A percentile compares a stretch with the other conserved stretches of the same genome.
phyloP scores from a whole-genome alignment of 2,888 invertebrate genomes.

The Scrobipalpa atriplicella region DNA sequence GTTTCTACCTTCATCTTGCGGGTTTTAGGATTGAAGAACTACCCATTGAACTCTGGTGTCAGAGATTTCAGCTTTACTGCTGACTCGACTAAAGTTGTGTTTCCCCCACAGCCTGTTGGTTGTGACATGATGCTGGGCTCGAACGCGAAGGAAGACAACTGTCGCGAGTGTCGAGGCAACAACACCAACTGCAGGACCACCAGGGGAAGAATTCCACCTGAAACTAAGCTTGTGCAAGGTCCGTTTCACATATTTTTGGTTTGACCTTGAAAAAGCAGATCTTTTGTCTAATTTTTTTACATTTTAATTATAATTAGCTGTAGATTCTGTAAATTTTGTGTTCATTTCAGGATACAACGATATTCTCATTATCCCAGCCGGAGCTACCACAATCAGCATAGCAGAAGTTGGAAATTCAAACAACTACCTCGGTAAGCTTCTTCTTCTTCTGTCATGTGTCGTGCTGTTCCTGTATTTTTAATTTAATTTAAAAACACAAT shows the following conservation, averaged over 20 bases:
- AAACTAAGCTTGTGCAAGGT: constrained; percentile 88
- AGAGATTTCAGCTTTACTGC: no score
- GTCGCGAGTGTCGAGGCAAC: constrained; percentile 96
- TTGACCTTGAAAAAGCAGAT: neutral
- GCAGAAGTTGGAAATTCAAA: constrained; percentile 91
- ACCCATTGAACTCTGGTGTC: no score
- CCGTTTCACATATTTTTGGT: constrained; percentile 32
- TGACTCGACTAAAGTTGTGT: no score
- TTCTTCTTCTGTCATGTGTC: no score
- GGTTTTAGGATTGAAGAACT: no score
- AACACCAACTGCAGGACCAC: constrained; percentile 93
- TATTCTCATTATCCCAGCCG: constrained; percentile 93
- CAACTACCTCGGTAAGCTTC: constrained; percentile 92
- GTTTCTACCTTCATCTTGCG: no score
- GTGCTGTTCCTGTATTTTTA: no score
- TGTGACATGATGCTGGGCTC: constrained; percentile 98
- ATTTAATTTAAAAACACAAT: no score
- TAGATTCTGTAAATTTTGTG: neutral
- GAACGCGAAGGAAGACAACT: constrained; percentile 92
- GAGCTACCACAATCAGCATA: constrained; percentile 95
- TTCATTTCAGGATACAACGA: constrained; percentile 92
- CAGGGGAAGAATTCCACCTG: constrained; percentile 85
- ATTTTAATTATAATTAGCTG: no score
- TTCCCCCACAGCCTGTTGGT: constrained; percentile 88
- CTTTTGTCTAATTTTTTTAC: no score